These are phyloP conservation scores for Panagrolaimus sp. DNA, from an alignment of 1,140 invertebrate genomes.

Conservation along the genomic window DNA sequence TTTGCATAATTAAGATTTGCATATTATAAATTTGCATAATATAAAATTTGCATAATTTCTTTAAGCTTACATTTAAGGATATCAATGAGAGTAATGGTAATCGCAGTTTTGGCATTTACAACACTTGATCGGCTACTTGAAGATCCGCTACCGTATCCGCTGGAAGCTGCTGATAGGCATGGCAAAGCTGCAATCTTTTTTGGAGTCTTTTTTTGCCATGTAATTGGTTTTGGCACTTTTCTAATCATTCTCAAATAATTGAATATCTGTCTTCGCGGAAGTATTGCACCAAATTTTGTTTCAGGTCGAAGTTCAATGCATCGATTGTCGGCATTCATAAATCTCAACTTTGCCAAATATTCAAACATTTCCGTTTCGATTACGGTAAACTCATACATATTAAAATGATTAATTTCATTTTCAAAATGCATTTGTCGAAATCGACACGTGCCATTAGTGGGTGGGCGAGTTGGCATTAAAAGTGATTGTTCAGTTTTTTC, in stretches of 20 bases:
- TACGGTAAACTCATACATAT: background rate
- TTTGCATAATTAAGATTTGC: no score
- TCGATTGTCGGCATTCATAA: background rate
- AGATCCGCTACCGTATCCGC: background rate
- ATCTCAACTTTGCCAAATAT: background rate
- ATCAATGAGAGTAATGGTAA: background rate
- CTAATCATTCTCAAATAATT: background rate
- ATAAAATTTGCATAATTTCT: background rate
- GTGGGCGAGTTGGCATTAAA: background rate
- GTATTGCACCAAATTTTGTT: background rate
- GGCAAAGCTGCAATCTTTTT: background rate
- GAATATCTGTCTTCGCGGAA: background rate
- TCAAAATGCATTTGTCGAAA: background rate
- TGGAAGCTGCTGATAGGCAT: background rate
- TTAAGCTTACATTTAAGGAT: conserved; percentile 3
- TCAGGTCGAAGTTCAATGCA: background rate
- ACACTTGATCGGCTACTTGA: background rate
- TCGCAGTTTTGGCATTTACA: background rate
- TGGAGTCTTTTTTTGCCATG: background rate
- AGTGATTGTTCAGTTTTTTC: background rate
- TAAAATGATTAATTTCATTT: background rate
- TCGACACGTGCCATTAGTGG: background rate
- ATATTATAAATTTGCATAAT: background rate
- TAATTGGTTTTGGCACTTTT: background rate
- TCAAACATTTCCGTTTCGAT: background rate